Evolutionary conservation across 2,113 vertebrate species (phyloP).

Genomic region (Accipiter virgatus): DNA sequence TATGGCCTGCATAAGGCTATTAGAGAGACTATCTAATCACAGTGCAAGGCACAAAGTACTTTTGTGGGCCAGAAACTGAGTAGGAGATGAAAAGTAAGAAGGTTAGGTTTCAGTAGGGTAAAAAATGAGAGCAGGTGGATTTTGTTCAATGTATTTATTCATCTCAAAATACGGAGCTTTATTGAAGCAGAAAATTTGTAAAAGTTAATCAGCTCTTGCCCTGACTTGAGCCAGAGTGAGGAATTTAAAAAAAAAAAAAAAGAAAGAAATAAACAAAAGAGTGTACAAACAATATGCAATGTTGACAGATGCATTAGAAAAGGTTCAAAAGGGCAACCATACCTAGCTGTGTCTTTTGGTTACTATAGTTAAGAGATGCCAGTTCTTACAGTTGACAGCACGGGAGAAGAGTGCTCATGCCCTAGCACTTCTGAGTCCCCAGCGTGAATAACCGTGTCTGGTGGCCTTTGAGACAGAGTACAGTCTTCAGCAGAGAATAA

Average conservation of each 20-base stretch:
- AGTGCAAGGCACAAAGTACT: neutral
- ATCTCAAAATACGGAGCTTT: neutral
- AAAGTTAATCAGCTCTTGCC: neutral
- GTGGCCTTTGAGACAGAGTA: neutral
- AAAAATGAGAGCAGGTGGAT: neutral
- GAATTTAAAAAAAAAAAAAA: neutral
- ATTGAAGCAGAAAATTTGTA: neutral
- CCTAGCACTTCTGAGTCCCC: neutral
- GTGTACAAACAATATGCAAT: neutral
- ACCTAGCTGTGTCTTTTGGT: neutral
- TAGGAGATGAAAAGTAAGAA: neutral
- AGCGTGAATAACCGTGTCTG: rapidly evolving
- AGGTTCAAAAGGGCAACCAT: neutral
- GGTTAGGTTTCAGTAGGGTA: neutral
- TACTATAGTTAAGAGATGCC: neutral
- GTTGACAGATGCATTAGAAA: neutral
- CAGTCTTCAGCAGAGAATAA: neutral
- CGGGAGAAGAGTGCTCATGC: neutral
- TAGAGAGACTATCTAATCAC: neutral
- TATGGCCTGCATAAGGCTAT: neutral
- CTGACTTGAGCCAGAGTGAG: neutral
- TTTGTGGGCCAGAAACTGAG: neutral
- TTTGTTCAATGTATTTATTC: neutral
- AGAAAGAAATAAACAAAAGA: neutral
- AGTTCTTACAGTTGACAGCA: neutral